Conservation (phyloP, 2,888 invertebrate species). For the Athripsodes cinereus region DNA sequence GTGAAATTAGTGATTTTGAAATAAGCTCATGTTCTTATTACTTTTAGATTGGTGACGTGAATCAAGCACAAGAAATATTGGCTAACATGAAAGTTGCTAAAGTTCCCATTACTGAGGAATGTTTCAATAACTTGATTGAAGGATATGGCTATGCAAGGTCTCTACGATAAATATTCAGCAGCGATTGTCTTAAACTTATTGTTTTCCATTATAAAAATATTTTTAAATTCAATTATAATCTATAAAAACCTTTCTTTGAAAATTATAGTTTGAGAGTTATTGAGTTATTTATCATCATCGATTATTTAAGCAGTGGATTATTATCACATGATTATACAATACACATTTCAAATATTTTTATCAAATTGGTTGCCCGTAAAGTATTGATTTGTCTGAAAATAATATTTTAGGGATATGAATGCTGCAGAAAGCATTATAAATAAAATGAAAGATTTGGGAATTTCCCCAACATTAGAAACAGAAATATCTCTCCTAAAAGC, state of each 20-base stretch:
- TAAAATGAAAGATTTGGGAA: constrained; percentile 53
- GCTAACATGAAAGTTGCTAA: constrained; percentile 53
- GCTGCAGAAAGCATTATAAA: constrained; percentile 47
- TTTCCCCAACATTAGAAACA: constrained; percentile 45
- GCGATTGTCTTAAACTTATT: too few relatives aligned
- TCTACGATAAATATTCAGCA: too few relatives aligned
- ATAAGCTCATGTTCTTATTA: background rate
- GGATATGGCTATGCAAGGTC: constrained; percentile 53
- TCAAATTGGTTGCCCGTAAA: too few relatives aligned
- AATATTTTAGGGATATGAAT: constrained; percentile 32
- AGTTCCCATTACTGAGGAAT: constrained; percentile 49
- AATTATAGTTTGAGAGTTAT: too few relatives aligned
- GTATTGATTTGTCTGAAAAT: constrained; percentile 26
- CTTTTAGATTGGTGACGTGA: constrained; percentile 48
- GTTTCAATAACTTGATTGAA: constrained; percentile 55
- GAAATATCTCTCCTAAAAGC: constrained; percentile 47
- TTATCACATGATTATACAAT: too few relatives aligned
- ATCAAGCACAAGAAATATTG: constrained; percentile 52
- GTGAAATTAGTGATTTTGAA: too few relatives aligned
- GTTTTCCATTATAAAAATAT: too few relatives aligned
- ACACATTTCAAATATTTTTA: too few relatives aligned
- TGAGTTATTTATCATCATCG: too few relatives aligned
- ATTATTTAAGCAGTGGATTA: too few relatives aligned
- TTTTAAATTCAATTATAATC: too few relatives aligned
- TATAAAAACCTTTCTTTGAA: too few relatives aligned